Conservation (phyloP, 2,797 vertebrate genomes). For the Phoxinus dragarum region DNA sequence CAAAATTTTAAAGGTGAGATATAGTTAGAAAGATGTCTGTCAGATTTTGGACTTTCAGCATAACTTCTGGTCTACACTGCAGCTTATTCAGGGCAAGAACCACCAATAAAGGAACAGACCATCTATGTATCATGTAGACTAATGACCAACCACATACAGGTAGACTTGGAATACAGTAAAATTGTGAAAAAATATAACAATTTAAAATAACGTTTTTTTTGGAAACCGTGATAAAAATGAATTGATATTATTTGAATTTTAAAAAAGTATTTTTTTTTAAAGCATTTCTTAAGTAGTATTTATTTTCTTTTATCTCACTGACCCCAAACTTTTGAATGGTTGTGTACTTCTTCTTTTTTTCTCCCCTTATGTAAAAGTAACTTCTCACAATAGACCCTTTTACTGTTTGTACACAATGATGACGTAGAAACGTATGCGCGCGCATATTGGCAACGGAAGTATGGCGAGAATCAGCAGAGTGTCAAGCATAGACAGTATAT, state of each 20-base stretch:
- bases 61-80: not conserved
- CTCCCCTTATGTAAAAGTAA: not conserved
- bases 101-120: not conserved
- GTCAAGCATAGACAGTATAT: too few species aligned
- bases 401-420: too few species aligned
- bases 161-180: not conserved
- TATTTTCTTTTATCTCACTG: too few species aligned
- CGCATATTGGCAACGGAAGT: too few species aligned
- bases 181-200: not conserved
- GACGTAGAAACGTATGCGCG: too few species aligned
- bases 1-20: not conserved
- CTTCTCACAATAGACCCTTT: too few species aligned
- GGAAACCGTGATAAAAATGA: not conserved
- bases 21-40: not conserved
- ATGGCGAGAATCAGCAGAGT: too few species aligned
- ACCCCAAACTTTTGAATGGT: not conserved
- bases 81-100: not conserved
- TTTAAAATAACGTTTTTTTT: not conserved
- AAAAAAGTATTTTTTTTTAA: not conserved
- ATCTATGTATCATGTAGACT: not conserved
- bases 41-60: not conserved
- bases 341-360: not conserved
- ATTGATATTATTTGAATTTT: not conserved
- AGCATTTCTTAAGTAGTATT: not conserved
- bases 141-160: not conserved